These are phyloP conservation scores for Allolobophora icterica DNA, from an alignment of 2,888 invertebrate species.

Conservation along the genomic window DNA sequence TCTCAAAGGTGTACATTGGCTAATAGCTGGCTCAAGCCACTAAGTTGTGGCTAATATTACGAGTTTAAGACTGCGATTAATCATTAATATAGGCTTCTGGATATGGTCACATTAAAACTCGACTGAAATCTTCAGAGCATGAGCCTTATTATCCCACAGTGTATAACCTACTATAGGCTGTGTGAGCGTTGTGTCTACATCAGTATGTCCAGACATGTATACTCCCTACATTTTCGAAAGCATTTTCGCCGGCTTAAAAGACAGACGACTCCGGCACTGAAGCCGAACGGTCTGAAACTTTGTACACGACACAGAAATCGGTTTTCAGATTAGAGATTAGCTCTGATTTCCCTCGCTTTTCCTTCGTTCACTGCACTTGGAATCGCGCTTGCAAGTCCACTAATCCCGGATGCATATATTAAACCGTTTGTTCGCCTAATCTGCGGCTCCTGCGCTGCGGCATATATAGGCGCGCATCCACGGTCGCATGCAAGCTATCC, in stretches of 20 bases:
- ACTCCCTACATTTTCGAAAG: not conserved
- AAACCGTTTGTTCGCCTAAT: conserved; percentile 6
- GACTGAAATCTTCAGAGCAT: not conserved
- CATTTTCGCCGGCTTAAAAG: not conserved
- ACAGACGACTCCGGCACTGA: not conserved
- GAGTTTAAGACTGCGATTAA: not conserved
- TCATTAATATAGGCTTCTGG: not conserved
- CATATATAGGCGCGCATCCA: not conserved
- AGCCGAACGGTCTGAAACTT: not conserved
- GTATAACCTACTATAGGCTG: too few species aligned
- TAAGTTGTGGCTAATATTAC: not conserved
- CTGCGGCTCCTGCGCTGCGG: not conserved
- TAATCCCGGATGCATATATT: conserved; percentile 17
- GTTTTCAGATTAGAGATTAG: conserved; percentile 17
- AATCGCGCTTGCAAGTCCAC: not conserved
- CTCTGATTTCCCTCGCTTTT: not conserved
- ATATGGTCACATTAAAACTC: not conserved
- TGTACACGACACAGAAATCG: not conserved
- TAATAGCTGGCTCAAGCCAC: not conserved
- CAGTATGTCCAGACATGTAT: not conserved
- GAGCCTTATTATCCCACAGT: not conserved
- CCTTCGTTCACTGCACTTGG: not conserved
- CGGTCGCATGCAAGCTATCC: not conserved
- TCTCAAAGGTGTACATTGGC: not conserved
- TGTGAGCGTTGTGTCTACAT: not conserved